phyloP scores from a whole-genome alignment of 1,140 invertebrate genomes.

The Cephus cinctus region DNA sequence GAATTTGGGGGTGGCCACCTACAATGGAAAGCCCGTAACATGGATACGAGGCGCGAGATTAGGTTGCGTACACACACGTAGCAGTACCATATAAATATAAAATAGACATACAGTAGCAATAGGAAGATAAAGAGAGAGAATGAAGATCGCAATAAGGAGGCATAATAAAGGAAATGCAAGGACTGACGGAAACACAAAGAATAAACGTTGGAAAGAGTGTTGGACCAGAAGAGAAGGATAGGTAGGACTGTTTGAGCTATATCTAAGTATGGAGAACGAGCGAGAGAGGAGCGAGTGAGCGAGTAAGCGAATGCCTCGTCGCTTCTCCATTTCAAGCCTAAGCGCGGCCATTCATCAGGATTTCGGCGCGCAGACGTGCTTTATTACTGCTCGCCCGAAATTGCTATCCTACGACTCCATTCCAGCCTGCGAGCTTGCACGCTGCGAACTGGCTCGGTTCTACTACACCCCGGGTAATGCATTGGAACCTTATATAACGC shows the following conservation, averaged over 20 bases:
- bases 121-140: background rate
- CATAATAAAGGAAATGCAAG: no score
- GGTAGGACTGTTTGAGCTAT: slow-evolving; percentile 10
- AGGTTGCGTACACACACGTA: no score
- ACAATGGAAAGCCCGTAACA: slow-evolving; percentile 12
- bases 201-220: no score
- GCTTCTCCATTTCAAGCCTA: slow-evolving; percentile 59
- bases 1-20: slow-evolving; percentile 13
- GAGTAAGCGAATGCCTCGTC: slow-evolving; percentile 45
- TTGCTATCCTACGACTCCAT: slow-evolving; percentile 59
- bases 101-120: background rate
- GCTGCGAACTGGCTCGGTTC: slow-evolving; percentile 1
- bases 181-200: no score
- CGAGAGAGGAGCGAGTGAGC: slow-evolving; percentile 11
- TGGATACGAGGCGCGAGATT: slow-evolving; percentile 13
- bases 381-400: slow-evolving; percentile 57
- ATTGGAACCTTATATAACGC: slow-evolving; percentile 48
- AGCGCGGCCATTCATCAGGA: slow-evolving; percentile 58
- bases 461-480: slow-evolving; percentile 31
- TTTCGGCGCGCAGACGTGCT: slow-evolving; percentile 59
- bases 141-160: no score
- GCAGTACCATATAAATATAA: no score
- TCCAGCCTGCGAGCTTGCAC: slow-evolving; percentile 37
- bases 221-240: background rate
- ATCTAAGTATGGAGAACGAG: slow-evolving; percentile 12